phyloP scores from a whole-genome alignment of 2,888 invertebrate species.

The Calephelis perditalis region DNA sequence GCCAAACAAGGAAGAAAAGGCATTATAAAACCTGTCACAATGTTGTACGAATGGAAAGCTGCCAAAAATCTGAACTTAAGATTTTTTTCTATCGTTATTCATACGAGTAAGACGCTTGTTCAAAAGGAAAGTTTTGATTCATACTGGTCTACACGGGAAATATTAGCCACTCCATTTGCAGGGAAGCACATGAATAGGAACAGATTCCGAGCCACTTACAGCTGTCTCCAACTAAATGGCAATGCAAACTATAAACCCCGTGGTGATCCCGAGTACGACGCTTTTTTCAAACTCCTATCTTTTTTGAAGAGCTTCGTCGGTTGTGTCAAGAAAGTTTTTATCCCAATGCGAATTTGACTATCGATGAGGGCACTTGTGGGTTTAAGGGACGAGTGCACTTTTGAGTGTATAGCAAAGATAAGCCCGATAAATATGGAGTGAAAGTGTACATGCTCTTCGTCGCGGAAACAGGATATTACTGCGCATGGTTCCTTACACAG shows the following conservation, averaged over 20 bases:
- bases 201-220: slow-evolving; percentile 30
- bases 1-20: slow-evolving; percentile 19
- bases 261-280: slow-evolving; percentile 24
- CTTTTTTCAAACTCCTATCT: slow-evolving; percentile 27
- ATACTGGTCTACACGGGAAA: slow-evolving; percentile 29
- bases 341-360: slow-evolving; percentile 26
- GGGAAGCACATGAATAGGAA: slow-evolving; percentile 25
- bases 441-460: slow-evolving; percentile 25
- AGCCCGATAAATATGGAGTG: slow-evolving; percentile 17
- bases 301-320: slow-evolving; percentile 27
- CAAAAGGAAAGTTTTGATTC: slow-evolving; percentile 29
- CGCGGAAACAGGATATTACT: no score
- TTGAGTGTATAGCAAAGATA: slow-evolving; percentile 29
- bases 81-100: slow-evolving; percentile 23
- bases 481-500: no score
- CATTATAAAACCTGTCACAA: slow-evolving; percentile 18
- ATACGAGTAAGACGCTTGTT: slow-evolving; percentile 28
- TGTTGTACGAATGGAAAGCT: slow-evolving; percentile 25
- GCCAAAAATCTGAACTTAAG: slow-evolving; percentile 23
- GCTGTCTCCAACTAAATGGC: slow-evolving; percentile 29
- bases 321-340: slow-evolving; percentile 24
- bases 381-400: slow-evolving; percentile 27
- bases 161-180: slow-evolving; percentile 28
- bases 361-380: slow-evolving; percentile 29
- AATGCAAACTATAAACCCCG: slow-evolving; percentile 28